Base-by-base conservation (phyloP, 2,797 vertebrate genomes). In the Sebastes reedi region DNA sequence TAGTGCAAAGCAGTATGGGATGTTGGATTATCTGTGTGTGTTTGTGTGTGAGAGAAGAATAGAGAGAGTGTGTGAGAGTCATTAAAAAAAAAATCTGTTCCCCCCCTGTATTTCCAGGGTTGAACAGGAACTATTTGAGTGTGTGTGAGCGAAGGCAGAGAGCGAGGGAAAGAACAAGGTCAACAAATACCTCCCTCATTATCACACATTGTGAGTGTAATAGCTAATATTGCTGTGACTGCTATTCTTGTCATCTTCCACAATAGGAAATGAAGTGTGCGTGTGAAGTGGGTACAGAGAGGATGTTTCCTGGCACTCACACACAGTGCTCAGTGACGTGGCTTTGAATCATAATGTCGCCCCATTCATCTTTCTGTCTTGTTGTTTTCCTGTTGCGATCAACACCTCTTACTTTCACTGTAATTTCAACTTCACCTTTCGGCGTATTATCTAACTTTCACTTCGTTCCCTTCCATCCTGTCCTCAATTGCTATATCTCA, bases 151-250 rank as follows among this genome's bases (percentile, higher is more conserved):
- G 52, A 50, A 50, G 42, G 12, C 3, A 25, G 30, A 39, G 22
- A 29, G 2, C 24, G 18, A 39, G 32, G 24, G 29, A 32, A 11
- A 65, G 10, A 72, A 54, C 24, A 34, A n/a, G 8, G 42, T 52
- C 9, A 58, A 39, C 24, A 68, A 6, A 74, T 65, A 16, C 65
- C 13, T 5, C 39, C 3, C 13, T 72, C 27, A 75, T 82, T 67
- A 81, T 83, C 22, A 20, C 64, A 16, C n/a, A 54, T 73, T 79
- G 54, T 50, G 30, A 81, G 66, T 25, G 36, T 79, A 78, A 67
- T 61, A 78, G 55, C 65, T 16, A 58, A 74, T 66, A 66, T 64
- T 14, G 20, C 64, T 64, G 30, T 32, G 27, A 58, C 6, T 59
- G 34, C 60, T 75, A 5, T 50, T 67, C 32, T 32, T 11, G 27